Conservation (phyloP, 2,113 vertebrate genomes). For the Charadrius vociferus region DNA sequence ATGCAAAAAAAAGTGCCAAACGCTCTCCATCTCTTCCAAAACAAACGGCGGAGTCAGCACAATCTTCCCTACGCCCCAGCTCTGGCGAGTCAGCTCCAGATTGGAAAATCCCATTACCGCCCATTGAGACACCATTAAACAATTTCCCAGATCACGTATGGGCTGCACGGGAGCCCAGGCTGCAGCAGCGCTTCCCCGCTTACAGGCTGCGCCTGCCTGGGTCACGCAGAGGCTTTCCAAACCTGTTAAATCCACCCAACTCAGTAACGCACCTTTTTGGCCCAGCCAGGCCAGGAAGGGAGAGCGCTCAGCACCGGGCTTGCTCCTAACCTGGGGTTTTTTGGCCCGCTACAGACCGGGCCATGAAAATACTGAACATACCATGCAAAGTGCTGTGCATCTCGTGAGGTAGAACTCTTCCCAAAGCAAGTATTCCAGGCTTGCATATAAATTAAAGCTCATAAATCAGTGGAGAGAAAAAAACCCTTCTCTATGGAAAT, state of each 20-base stretch:
- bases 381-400: not conserved
- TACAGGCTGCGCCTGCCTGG: not conserved
- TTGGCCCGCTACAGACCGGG: not conserved
- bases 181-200: not conserved
- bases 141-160: not conserved
- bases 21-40: not conserved
- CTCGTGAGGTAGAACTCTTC: constrained; percentile 22
- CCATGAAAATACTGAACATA: constrained; percentile 4
- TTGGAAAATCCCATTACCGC: constrained; percentile 15
- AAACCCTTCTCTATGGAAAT: not conserved
- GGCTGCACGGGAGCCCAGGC: not conserved
- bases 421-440: constrained; percentile 48
- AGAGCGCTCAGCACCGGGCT: not conserved
- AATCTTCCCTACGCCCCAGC: not conserved
- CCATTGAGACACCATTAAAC: not conserved
- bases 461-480: constrained; percentile 32
- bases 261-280: not conserved
- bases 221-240: not conserved
- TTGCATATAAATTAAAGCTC: constrained; percentile 49
- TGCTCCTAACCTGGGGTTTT: not conserved
- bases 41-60: not conserved
- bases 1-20: not conserved
- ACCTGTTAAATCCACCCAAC: not conserved
- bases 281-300: not conserved
- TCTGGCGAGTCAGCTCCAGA: not conserved